Percentiles rank a stretch among this genome's conserved stretches.
Evolutionary conservation across 2,888 invertebrate genomes (phyloP).

Genomic region (Chrysopilus asiliformis): DNA sequence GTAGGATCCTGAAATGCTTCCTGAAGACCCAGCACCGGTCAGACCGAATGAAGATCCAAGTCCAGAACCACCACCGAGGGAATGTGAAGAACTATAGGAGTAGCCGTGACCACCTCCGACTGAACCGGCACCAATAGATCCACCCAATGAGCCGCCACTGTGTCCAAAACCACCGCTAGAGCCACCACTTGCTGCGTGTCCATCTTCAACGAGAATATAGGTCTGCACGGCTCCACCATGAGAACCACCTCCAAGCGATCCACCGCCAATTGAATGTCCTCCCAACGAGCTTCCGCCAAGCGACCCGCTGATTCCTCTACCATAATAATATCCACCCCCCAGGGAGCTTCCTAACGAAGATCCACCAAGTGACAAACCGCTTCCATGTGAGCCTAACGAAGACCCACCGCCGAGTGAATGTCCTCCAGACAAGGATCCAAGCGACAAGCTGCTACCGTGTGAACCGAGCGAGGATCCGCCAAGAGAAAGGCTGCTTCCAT

Average conservation of each 20-base stretch:
- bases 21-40: too few species aligned
- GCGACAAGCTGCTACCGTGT: background rate
- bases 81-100: too few species aligned
- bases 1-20: too few species aligned
- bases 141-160: conserved; percentile 9
- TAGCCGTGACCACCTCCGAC: conserved; percentile 13
- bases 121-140: conserved; percentile 8
- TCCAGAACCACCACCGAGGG: too few species aligned
- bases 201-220: too few species aligned
- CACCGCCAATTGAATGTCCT: background rate
- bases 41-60: too few species aligned
- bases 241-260: background rate
- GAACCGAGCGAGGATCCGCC: background rate
- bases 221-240: background rate
- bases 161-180: conserved; percentile 1
- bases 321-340: background rate
- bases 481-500: conserved; percentile 1
- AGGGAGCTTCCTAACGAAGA: background rate
- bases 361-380: conserved; percentile 2
- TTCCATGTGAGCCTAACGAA: background rate
- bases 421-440: background rate
- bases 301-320: background rate
- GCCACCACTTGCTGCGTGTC: background rate
- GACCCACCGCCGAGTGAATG: background rate
- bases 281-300: conserved; percentile 2